A percentile compares a stretch with the other conserved stretches of the same genome.
These are phyloP conservation scores for Chaitophorus viminalis DNA, from an alignment of 2,888 invertebrate species.

Conservation along the genomic window DNA sequence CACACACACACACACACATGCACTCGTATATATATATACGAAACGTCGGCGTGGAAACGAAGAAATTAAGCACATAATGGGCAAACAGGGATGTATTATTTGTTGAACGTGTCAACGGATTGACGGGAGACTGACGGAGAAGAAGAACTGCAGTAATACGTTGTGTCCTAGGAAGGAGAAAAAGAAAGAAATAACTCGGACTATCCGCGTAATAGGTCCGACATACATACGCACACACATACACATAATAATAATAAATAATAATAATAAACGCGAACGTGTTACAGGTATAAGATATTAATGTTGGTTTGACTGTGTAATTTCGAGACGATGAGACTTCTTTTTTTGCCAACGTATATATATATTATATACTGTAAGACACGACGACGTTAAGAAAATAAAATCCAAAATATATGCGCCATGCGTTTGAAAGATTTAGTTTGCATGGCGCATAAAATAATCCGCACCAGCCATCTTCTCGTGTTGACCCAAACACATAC, in stretches of 20 bases:
- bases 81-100: slow-evolving; percentile 49
- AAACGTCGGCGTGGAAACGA: slow-evolving; percentile 6
- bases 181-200: slow-evolving; percentile 43
- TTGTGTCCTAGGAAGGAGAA: neutral
- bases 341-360: neutral
- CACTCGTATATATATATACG: neutral
- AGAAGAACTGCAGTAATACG: neutral
- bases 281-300: slow-evolving; percentile 17
- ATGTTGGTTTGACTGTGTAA: slow-evolving; percentile 12
- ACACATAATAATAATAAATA: neutral
- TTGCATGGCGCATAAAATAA: neutral
- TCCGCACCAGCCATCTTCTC: neutral
- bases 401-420: neutral
- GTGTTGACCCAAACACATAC: neutral
- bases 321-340: slow-evolving; percentile 19
- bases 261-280: neutral
- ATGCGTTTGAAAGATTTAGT: slow-evolving; percentile 3
- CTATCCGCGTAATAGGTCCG: neutral
- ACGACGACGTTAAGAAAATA: neutral
- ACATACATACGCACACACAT: too few species aligned
- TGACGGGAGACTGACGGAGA: neutral
- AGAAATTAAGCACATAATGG: slow-evolving; percentile 49
- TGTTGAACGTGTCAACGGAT: slow-evolving; percentile 50
- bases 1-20: neutral
- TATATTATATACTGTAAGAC: neutral